phyloP scores from a whole-genome alignment of 2,113 vertebrate species.

The Climacteris rufus region DNA sequence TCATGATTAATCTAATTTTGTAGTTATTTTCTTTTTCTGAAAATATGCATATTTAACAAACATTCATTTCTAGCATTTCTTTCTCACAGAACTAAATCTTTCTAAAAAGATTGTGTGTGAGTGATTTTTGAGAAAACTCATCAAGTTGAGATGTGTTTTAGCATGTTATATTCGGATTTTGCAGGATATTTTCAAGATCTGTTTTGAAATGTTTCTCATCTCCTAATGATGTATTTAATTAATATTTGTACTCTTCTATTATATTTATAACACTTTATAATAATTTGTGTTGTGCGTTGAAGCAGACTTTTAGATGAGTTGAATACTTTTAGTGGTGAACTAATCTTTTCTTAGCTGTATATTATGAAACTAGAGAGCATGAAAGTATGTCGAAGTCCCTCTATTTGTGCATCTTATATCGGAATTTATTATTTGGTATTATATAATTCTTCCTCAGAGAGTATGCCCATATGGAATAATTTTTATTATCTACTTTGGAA shows the following conservation, averaged over 20 bases:
- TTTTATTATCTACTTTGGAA: slow-evolving; percentile 16
- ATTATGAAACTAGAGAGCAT: neutral
- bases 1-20: neutral
- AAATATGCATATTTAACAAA: neutral
- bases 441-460: neutral
- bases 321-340: neutral
- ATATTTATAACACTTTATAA: neutral
- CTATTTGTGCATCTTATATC: neutral
- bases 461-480: neutral
- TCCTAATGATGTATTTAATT: neutral
- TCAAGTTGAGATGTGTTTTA: neutral
- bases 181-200: neutral
- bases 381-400: neutral
- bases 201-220: neutral
- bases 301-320: neutral
- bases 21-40: neutral
- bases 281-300: neutral
- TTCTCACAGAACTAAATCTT: neutral
- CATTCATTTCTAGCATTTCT: neutral
- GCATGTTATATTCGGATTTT: neutral
- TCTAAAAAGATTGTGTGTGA: neutral
- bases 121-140: neutral
- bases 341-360: neutral
- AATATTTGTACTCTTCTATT: neutral
- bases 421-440: slow-evolving; percentile 5